Base-by-base conservation (phyloP, 2,113 vertebrate species). In the Probosciger aterrimus region DNA sequence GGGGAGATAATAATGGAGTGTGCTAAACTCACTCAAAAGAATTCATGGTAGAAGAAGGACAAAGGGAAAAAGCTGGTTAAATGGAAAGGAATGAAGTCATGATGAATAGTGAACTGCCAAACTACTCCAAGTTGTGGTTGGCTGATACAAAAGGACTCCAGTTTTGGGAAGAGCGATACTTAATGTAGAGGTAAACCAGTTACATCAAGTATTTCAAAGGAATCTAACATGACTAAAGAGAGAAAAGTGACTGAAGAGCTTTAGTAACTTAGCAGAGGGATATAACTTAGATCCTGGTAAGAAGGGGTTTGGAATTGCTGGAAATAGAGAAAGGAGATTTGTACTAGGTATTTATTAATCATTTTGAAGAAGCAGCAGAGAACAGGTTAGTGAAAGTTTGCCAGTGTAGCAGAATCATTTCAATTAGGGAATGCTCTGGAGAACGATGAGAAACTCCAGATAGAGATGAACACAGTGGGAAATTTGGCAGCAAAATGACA, bases 341-440 rank as follows among this genome's bases (percentile, higher is more conserved):
- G 80, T 70, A 18, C 71, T 20, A 0, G 60, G 35, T 84, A 25
- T 79, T 94, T 93, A 64, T 82, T 78, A 86, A 86, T 55, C 60
- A 88, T 77, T 86, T 94, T 84, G 86, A 73, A 91, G 83, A 73
- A 92, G 73, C 74, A 88, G 43, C 24, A 55, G 91, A n/a, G 77
- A 91, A 52, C 31, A 92, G 65, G 39, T 86, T 83, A 83, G 69
- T 46, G 62, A 79, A 92, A 85, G 88, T 93, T 90, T 91, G 86
- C 80, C 86, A 91, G 44, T 30, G 82, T 28, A 92, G 83, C 92
- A 92, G 88, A 94, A 92, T 89, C 74, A 37, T 93, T 96, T 96
- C 93, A 96, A 87, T 93, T 94, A 96, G 77, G 35, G 63, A 94
- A 89, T 87, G 86, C 95, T 91, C 86, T 89, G 93, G 90, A 96